Percentiles rank a stretch among this genome's conserved stretches.
These are phyloP conservation scores for Hozukius guyotensis DNA, from an alignment of 2,797 vertebrate species.

Conservation along the genomic window DNA sequence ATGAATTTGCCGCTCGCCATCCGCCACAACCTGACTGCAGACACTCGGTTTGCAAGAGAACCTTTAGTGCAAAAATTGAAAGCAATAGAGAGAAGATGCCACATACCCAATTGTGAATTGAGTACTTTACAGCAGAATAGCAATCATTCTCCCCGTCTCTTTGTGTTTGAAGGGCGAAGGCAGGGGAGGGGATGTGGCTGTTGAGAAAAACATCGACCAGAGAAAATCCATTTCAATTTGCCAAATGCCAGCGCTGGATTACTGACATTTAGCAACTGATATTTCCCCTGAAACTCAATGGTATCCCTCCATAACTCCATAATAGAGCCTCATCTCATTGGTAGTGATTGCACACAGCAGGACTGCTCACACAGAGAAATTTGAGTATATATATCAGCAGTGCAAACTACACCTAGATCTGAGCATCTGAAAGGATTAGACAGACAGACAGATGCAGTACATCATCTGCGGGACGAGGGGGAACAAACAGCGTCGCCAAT, in stretches of 20 bases:
- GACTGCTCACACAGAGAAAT: slow-evolving; percentile 38
- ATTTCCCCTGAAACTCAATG: slow-evolving; percentile 64
- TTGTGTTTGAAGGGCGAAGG: slow-evolving; percentile 51
- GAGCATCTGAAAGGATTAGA: slow-evolving; percentile 24
- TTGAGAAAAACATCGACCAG: slow-evolving; percentile 59
- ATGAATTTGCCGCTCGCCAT: slow-evolving; percentile 21
- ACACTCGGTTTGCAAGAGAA: neutral
- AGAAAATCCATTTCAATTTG: slow-evolving; percentile 78
- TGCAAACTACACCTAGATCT: neutral
- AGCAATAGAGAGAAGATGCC: slow-evolving; percentile 2
- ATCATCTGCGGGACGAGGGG: slow-evolving; percentile 20
- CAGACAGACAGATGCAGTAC: slow-evolving; percentile 15
- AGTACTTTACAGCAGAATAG: slow-evolving; percentile 17
- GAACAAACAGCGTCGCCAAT: slow-evolving; percentile 15
- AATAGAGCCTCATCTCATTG: slow-evolving; percentile 53
- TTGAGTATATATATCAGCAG: slow-evolving; percentile 17
- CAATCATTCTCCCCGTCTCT: slow-evolving; percentile 16
- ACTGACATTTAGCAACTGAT: slow-evolving; percentile 77
- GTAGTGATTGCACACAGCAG: slow-evolving; percentile 56
- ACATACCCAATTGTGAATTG: neutral
- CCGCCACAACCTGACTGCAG: slow-evolving; percentile 10
- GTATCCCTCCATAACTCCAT: slow-evolving; percentile 36
- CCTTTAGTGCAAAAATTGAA: slow-evolving; percentile 1
- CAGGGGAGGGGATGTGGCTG: slow-evolving; percentile 26
- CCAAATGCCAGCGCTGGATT: slow-evolving; percentile 72